phyloP scores from a whole-genome alignment of 2,113 vertebrate species.

The Chunga burmeisteri region DNA sequence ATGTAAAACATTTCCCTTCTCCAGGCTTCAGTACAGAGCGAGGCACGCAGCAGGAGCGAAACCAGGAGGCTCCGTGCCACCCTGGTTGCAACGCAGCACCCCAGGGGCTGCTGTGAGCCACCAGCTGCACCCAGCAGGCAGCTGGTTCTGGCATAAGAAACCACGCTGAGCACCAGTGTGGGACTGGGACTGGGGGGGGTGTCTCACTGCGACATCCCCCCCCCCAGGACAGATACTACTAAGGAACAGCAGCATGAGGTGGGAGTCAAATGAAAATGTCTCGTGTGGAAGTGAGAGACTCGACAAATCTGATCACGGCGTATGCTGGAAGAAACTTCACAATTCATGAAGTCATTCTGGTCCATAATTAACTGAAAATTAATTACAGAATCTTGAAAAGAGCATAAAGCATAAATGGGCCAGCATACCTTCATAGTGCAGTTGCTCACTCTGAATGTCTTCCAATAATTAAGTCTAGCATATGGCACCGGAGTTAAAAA shows the following conservation, averaged over 20 bases:
- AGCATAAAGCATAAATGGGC: slow-evolving; percentile 56
- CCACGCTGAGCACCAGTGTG: neutral
- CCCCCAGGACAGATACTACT: neutral
- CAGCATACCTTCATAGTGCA: slow-evolving; percentile 53
- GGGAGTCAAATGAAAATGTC: neutral
- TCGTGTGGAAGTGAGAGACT: neutral
- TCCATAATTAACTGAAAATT: slow-evolving; percentile 54
- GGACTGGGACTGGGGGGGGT: neutral
- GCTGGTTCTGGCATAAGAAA: neutral
- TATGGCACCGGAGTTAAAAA: slow-evolving; percentile 21
- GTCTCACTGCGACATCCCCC: accelerated
- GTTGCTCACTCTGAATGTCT: slow-evolving; percentile 61
- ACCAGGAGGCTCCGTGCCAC: neutral
- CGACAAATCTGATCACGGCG: neutral
- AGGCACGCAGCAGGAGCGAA: neutral
- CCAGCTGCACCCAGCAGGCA: neutral
- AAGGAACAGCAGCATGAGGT: neutral
- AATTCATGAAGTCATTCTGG: neutral
- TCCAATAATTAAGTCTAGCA: slow-evolving; percentile 65
- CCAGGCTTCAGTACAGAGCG: neutral
- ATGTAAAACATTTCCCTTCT: neutral
- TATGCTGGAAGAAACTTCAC: slow-evolving; percentile 6
- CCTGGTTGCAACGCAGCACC: neutral
- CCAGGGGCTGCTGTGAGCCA: neutral
- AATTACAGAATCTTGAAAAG: slow-evolving; percentile 49